Evolutionary conservation across 2,888 invertebrate species (phyloP).

Genomic region (Leucophenga maculata): DNA sequence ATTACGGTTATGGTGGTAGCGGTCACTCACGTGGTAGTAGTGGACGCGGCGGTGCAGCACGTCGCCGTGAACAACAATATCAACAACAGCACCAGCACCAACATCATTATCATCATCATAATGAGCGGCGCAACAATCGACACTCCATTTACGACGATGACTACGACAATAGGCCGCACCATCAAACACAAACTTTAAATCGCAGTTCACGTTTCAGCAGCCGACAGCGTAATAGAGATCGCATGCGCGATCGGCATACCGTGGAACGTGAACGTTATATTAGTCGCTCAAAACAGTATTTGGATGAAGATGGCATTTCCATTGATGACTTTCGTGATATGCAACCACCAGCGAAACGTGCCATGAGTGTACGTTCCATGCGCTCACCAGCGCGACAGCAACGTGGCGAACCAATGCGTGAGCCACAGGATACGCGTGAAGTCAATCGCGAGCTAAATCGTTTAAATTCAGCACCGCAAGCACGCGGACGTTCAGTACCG

Average conservation of each 20-base stretch:
- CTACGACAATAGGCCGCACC: constrained; percentile 46
- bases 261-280: constrained; percentile 74
- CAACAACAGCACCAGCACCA: constrained; percentile 46
- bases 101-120: constrained; percentile 5
- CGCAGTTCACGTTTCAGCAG: constrained; percentile 64
- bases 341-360: constrained; percentile 59
- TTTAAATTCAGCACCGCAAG: constrained; percentile 50
- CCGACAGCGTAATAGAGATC: constrained; percentile 63
- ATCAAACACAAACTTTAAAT: constrained; percentile 57
- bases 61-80: constrained; percentile 30
- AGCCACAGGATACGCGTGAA: constrained; percentile 45
- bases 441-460: constrained; percentile 61
- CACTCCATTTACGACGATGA: constrained; percentile 58
- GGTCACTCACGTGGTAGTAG: constrained; percentile 44
- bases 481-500: constrained; percentile 57
- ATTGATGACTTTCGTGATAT: constrained; percentile 60
- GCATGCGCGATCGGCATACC: constrained; percentile 72
- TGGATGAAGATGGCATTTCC: constrained; percentile 50
- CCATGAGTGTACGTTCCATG: constrained; percentile 65
- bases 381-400: constrained; percentile 54
- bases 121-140: constrained; percentile 40
- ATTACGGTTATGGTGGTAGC: constrained; percentile 50
- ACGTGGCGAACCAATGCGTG: constrained; percentile 21
- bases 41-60: constrained; percentile 36
- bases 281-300: constrained; percentile 60